Base-by-base conservation (phyloP, 2,113 vertebrate genomes). In the Orientallactaga bullata region DNA sequence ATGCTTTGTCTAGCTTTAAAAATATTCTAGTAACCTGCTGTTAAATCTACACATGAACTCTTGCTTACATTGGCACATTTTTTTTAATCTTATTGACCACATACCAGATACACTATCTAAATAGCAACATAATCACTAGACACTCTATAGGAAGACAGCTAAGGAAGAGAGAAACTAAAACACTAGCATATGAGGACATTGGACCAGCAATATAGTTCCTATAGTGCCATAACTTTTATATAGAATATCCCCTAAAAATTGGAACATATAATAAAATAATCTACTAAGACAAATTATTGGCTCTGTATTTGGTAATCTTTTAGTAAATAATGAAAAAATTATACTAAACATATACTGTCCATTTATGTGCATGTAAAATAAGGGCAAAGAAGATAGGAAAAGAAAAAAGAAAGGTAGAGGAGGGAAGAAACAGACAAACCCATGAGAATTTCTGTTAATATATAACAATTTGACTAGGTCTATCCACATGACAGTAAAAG, bases 71-170 rank as follows among this genome's bases (percentile, higher is more conserved):
- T n/a, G 15, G 9, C 66, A 0, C 87, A 65, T 55, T 3, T 47
- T 81, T 95, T 93, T 95, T 63, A 66, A 81, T 55, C 9, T 13
- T 26, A 77, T 10, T 85, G 76, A 69, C 13, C 30, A 66, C 18
- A 65, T 47, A 73, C 3, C 6, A 63, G 68, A 58, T 28, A 35
- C 55, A 26, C 13, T 74, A 12, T 26, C 65, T 32, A 96, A 16
- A 47, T 32, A 74, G 26, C n/a, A 86, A 8, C 26, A 10, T 26
- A 66, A 61, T 79, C 68, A 63, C 12, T 24, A 86, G 20, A 23
- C n/a, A 32, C 24, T n/a, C n/a, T 32, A 1, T 8, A 26, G 21
- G 66, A 37, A 60, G 32, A 72, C 47, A 90, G 60, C 20, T 7
- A 2, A 61, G 7, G 39, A 73, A 30, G 81, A 85, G 61, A 32